Conservation (phyloP, 2,113 vertebrate genomes). For the Fukomys damarensis region DNA sequence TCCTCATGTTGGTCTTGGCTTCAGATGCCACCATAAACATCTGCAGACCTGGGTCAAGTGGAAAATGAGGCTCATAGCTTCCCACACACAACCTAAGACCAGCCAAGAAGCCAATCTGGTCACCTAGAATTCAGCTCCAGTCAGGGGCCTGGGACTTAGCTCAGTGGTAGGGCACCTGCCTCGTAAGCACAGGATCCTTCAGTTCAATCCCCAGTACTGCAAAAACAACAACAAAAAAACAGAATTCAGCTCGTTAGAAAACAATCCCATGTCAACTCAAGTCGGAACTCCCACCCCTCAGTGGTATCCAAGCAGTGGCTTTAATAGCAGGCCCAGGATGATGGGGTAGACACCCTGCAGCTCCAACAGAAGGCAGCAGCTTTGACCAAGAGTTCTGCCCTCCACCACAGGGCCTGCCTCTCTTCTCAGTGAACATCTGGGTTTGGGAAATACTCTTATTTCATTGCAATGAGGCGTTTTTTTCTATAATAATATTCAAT, state of each 20-base stretch:
- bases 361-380: not conserved
- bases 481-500: not conserved
- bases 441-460: not conserved
- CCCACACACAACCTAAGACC: not conserved
- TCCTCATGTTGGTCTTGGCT: not conserved
- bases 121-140: not conserved
- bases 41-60: too few relatives aligned
- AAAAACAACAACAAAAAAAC: too few relatives aligned
- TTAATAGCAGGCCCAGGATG: not conserved
- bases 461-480: not conserved
- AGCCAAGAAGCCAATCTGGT: not conserved
- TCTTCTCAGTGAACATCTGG: not conserved
- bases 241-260: not conserved
- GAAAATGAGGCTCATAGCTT: not conserved
- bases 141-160: too few relatives aligned
- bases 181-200: too few relatives aligned
- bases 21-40: not conserved
- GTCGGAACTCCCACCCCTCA: not conserved
- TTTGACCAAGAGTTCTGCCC: not conserved
- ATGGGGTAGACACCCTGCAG: not conserved
- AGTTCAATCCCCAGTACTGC: too few relatives aligned
- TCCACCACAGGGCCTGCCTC: not conserved
- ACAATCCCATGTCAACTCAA: not conserved
- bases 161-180: too few relatives aligned
- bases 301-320: not conserved